These are phyloP conservation scores for Melanotaenia pygmaea DNA, from an alignment of 2,797 vertebrate species.

Conservation along the genomic window DNA sequence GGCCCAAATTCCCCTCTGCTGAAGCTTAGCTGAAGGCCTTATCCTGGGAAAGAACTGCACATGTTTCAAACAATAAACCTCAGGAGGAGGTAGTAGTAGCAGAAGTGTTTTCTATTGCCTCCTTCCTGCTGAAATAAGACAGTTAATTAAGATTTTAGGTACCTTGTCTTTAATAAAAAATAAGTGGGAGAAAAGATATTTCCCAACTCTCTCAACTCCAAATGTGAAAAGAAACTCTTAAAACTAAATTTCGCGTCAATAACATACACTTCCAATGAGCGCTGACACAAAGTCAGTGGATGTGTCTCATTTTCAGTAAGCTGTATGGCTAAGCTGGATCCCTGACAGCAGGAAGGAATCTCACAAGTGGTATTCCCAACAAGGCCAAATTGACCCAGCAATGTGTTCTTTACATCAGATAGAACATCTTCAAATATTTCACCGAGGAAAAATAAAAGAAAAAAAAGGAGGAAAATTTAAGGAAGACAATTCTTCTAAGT, in stretches of 20 bases:
- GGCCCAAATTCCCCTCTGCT: constrained; percentile 80
- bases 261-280: constrained; percentile 52
- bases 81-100: constrained; percentile 52
- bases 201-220: not conserved
- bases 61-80: constrained; percentile 82
- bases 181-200: not conserved
- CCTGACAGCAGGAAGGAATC: constrained; percentile 41
- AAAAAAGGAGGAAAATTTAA: constrained; percentile 16
- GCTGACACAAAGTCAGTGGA: constrained; percentile 58
- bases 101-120: constrained; percentile 69
- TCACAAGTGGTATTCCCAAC: constrained; percentile 46
- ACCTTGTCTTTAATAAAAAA: constrained; percentile 56
- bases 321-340: constrained; percentile 34
- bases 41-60: constrained; percentile 82
- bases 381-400: constrained; percentile 20
- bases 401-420: constrained; percentile 30
- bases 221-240: constrained; percentile 6
- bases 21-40: constrained; percentile 78
- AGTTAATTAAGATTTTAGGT: constrained; percentile 79
- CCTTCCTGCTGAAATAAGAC: constrained; percentile 71
- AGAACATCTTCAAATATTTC: constrained; percentile 31
- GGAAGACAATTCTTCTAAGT: constrained; percentile 30
- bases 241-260: constrained; percentile 37
- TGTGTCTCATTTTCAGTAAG: constrained; percentile 44
- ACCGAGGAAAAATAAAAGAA: constrained; percentile 9